Percentiles rank a stretch among this genome's conserved stretches.
These are phyloP conservation scores for Hydrolagus colliei DNA, from an alignment of 2,797 vertebrate genomes.

Conservation along the genomic window DNA sequence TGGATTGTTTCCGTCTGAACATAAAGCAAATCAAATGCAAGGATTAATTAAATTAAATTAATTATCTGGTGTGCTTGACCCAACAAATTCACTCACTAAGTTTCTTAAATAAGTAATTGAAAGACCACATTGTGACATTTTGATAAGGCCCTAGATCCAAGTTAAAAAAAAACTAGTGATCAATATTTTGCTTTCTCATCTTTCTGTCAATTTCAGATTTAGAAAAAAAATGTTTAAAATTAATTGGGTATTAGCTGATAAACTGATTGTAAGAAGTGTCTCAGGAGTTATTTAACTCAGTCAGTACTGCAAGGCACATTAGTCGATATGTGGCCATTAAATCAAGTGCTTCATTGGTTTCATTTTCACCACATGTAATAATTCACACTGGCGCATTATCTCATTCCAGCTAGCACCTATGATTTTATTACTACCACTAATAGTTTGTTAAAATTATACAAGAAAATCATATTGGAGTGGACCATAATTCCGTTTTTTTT, in stretches of 20 bases:
- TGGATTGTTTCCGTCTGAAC: no score
- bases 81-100: no score
- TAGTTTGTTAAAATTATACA: slow-evolving; percentile 30
- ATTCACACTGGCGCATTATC: slow-evolving; percentile 28
- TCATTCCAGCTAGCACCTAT: slow-evolving; percentile 15
- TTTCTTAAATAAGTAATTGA: no score
- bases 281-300: background rate
- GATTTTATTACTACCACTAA: slow-evolving; percentile 22
- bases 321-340: slow-evolving; percentile 12
- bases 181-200: background rate
- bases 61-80: no score
- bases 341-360: slow-evolving; percentile 22
- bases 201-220: background rate
- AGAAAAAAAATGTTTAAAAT: background rate
- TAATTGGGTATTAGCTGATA: background rate
- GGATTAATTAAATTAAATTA: no score
- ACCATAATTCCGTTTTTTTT: slow-evolving; percentile 10
- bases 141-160: no score
- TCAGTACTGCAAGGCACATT: background rate
- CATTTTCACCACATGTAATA: slow-evolving; percentile 12
- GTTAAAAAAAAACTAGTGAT: no score
- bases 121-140: no score
- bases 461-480: slow-evolving; percentile 24
- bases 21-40: no score
- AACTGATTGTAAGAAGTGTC: slow-evolving; percentile 20